Evolutionary conservation across 2,888 invertebrate species (phyloP).

Genomic region (Amblyjoppa fuscipennis): DNA sequence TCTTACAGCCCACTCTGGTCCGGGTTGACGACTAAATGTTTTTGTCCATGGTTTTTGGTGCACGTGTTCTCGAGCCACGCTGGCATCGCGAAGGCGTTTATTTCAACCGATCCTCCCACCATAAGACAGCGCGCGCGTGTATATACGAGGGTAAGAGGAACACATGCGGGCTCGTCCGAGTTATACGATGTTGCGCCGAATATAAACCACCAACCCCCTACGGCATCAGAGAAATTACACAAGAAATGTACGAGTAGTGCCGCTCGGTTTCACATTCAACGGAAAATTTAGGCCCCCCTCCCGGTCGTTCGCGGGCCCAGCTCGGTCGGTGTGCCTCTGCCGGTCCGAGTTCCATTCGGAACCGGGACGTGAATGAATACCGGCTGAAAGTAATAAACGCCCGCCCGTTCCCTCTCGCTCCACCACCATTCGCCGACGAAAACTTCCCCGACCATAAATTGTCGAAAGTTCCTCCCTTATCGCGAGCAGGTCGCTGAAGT

Average conservation of each 20-base stretch:
- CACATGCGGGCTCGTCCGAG: slow-evolving; percentile 17
- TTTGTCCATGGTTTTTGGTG: slow-evolving; percentile 30
- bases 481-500: slow-evolving; percentile 73
- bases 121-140: not conserved
- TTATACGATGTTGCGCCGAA: slow-evolving; percentile 48
- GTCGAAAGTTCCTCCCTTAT: slow-evolving; percentile 76
- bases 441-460: slow-evolving; percentile 76
- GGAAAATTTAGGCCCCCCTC: slow-evolving; percentile 57
- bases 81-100: not conserved
- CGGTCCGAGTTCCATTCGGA: slow-evolving; percentile 62
- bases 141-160: slow-evolving; percentile 3
- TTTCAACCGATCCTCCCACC: slow-evolving; percentile 4
- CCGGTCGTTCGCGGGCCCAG: not conserved
- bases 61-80: slow-evolving; percentile 12
- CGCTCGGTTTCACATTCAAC: slow-evolving; percentile 49
- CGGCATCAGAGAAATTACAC: slow-evolving; percentile 60
- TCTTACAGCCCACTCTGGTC: slow-evolving; percentile 18
- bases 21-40: slow-evolving; percentile 40
- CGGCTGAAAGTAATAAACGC: slow-evolving; percentile 78
- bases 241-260: slow-evolving; percentile 59
- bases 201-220: slow-evolving; percentile 49
- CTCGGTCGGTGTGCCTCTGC: slow-evolving; percentile 32
- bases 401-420: slow-evolving; percentile 68
- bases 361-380: slow-evolving; percentile 74
- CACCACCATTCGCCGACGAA: slow-evolving; percentile 68